Evolutionary conservation across 2,888 invertebrate species (phyloP).

Genomic region (Tetranychus truncatus): DNA sequence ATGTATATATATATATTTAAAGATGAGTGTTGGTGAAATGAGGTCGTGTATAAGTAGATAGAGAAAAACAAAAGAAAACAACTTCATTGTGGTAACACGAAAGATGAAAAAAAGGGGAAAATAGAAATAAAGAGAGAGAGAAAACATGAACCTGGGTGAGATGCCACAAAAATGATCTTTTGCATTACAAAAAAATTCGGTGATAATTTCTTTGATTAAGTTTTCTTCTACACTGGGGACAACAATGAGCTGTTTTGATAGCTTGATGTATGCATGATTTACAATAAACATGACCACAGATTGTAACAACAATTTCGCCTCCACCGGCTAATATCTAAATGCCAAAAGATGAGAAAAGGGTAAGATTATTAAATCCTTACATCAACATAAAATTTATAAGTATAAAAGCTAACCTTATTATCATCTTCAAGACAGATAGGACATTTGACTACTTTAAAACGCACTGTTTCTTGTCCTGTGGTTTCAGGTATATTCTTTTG

Average conservation of each 20-base stretch:
- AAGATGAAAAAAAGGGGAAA: too few relatives aligned
- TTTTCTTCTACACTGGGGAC: constrained; percentile 2
- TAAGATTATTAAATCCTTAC: not conserved
- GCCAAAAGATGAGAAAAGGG: not conserved
- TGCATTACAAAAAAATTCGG: not conserved
- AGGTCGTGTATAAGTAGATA: not conserved
- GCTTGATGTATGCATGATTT: not conserved
- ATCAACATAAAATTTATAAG: not conserved
- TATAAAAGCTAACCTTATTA: not conserved
- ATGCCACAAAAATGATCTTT: not conserved
- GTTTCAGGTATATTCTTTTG: not conserved
- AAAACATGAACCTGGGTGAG: not conserved
- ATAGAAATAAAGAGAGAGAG: not conserved
- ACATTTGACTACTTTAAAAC: not conserved
- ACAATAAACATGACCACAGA: constrained; percentile 10
- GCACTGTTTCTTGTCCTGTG: not conserved
- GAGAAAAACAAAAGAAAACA: not conserved
- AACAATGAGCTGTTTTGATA: not conserved
- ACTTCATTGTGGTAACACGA: too few relatives aligned
- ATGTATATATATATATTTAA: too few relatives aligned
- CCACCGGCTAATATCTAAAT: not conserved
- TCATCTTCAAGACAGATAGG: constrained; percentile 4
- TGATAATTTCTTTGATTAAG: not conserved
- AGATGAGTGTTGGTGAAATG: too few relatives aligned
- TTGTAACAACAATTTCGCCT: constrained; percentile 1